These are phyloP conservation scores for Paramormyrops kingsleyae DNA, from an alignment of 2,113 vertebrate genomes.

Conservation along the genomic window DNA sequence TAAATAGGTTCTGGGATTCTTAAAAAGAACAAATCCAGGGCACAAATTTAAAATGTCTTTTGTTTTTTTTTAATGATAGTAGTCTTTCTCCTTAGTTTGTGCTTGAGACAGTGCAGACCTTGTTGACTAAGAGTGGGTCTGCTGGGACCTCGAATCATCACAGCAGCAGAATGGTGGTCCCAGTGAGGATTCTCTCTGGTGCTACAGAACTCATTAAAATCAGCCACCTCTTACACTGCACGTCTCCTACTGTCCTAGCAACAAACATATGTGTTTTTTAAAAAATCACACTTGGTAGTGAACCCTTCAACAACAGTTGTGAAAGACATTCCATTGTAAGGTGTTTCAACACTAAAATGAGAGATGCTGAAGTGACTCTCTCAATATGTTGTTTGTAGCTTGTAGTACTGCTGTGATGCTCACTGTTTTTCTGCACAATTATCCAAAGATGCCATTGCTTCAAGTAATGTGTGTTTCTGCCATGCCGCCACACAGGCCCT, in stretches of 20 bases:
- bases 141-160: conserved; percentile 36
- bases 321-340: not conserved
- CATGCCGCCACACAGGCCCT: not conserved
- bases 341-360: not conserved
- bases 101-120: conserved; percentile 24
- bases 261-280: conserved; percentile 25
- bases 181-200: conserved; percentile 33
- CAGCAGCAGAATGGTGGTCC: conserved; percentile 36
- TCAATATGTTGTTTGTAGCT: not conserved
- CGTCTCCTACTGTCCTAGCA: conserved; percentile 39
- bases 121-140: conserved; percentile 50
- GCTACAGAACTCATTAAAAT: conserved; percentile 49
- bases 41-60: not conserved
- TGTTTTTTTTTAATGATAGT: not conserved
- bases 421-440: not conserved
- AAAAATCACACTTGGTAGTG: not conserved
- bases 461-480: not conserved
- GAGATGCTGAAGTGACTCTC: not conserved
- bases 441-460: not conserved
- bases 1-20: not conserved
- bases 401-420: not conserved
- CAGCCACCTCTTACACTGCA: conserved; percentile 20
- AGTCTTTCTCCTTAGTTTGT: not conserved
- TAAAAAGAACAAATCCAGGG: not conserved
- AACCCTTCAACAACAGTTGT: not conserved